Conservation (phyloP, 2,888 invertebrate genomes). For the Sesamia inferens region DNA sequence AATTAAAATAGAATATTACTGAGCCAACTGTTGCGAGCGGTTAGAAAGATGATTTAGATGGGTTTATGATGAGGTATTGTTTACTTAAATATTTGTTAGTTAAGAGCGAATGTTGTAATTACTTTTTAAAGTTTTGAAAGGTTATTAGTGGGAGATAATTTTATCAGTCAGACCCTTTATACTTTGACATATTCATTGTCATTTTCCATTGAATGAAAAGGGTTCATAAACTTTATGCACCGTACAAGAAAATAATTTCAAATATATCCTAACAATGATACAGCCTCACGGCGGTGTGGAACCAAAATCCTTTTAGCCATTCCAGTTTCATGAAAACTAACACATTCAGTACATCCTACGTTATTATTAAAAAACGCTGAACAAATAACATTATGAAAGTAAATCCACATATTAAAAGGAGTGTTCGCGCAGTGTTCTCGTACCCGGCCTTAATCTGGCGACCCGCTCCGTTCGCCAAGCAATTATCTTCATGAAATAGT, state of each 20-base stretch:
- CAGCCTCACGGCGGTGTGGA: not conserved
- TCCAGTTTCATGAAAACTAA: constrained; percentile 31
- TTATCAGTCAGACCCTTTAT: not conserved
- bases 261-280: constrained; percentile 24
- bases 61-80: constrained; percentile 57
- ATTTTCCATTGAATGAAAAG: constrained; percentile 5
- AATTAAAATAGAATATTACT: constrained; percentile 54
- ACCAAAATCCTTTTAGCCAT: constrained; percentile 26
- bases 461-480: constrained; percentile 78
- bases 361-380: constrained; percentile 59
- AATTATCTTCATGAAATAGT: constrained; percentile 88
- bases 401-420: constrained; percentile 70
- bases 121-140: constrained; percentile 5
- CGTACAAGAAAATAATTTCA: constrained; percentile 6
- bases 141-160: not conserved
- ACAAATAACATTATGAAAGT: constrained; percentile 62
- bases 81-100: constrained; percentile 35
- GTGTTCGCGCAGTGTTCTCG: constrained; percentile 72
- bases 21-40: constrained; percentile 55
- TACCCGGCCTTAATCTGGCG: constrained; percentile 75
- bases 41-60: constrained; percentile 37
- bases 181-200: not conserved
- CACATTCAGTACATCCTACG: constrained; percentile 38
- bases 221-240: constrained; percentile 5
- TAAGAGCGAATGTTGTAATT: constrained; percentile 23